Evolutionary conservation across 2,888 invertebrate species (phyloP).

Genomic region (Xestobium rufovillosum): DNA sequence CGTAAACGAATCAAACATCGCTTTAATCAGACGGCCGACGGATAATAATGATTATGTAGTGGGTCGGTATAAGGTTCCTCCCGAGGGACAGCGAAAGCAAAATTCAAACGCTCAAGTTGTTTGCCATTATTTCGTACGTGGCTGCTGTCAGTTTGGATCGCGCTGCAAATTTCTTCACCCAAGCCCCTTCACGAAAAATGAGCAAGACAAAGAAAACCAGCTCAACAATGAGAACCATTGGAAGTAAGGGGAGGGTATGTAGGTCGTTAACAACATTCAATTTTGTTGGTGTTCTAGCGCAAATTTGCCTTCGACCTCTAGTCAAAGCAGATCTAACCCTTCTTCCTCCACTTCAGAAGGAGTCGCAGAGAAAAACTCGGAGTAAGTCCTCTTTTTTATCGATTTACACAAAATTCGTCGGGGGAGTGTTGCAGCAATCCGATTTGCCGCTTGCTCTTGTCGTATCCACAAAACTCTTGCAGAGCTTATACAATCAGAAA

Average conservation of each 20-base stretch:
- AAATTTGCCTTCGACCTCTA: constrained; percentile 29
- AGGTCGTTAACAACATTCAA: background rate
- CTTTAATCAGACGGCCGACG: background rate
- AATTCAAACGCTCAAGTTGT: background rate
- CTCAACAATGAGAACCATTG: background rate
- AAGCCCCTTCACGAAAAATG: constrained; percentile 1
- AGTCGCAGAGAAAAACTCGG: background rate
- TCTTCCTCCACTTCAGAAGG: constrained; percentile 9
- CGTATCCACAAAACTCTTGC: too few relatives aligned
- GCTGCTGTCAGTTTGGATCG: background rate
- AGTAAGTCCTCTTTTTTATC: too few relatives aligned
- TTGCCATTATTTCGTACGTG: background rate
- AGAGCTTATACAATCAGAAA: too few relatives aligned
- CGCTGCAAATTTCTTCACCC: background rate
- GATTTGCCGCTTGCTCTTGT: too few relatives aligned
- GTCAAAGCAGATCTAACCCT: constrained; percentile 18
- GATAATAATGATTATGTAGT: background rate
- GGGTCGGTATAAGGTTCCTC: background rate
- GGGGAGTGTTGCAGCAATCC: too few relatives aligned
- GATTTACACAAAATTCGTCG: too few relatives aligned
- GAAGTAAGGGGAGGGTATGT: background rate
- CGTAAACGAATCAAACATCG: background rate
- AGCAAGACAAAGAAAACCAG: background rate
- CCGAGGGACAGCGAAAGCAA: background rate
- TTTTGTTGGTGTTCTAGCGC: constrained; percentile 23